A percentile compares a stretch with the other conserved stretches of the same genome.
Evolutionary conservation across 2,888 invertebrate species (phyloP).

Genomic region (Alitta virens): DNA sequence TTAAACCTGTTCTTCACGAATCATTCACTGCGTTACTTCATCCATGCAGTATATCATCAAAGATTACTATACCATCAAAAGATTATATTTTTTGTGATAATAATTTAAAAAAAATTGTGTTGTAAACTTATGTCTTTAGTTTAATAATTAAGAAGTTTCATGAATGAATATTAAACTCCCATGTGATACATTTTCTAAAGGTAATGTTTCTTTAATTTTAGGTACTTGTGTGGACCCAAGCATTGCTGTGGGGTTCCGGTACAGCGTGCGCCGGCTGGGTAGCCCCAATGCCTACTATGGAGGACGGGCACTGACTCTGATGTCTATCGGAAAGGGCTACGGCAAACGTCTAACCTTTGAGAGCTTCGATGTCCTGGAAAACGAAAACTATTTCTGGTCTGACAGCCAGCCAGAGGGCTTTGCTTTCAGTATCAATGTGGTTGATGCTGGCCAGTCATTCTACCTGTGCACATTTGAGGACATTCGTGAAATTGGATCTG

Average conservation of each 20-base stretch:
- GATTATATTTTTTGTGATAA: no score
- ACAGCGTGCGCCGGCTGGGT: slow-evolving; percentile 70
- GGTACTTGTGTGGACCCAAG: slow-evolving; percentile 73
- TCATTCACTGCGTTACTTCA: no score
- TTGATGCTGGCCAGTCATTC: slow-evolving; percentile 10
- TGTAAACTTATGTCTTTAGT: no score
- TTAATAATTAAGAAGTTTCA: no score
- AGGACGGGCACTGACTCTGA: slow-evolving; percentile 66
- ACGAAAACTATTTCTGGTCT: slow-evolving; percentile 72
- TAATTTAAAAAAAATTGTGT: no score
- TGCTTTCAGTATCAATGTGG: slow-evolving; percentile 67
- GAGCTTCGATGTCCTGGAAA: slow-evolving; percentile 65
- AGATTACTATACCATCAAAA: no score
- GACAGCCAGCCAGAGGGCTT: slow-evolving; percentile 74
- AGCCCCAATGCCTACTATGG: slow-evolving; percentile 67
- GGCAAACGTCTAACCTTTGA: slow-evolving; percentile 73
- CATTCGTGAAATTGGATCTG: slow-evolving; percentile 5
- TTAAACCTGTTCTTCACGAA: no score
- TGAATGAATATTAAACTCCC: no score
- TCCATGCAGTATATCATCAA: no score
- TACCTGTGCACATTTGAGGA: not conserved
- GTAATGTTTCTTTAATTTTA: slow-evolving; percentile 28
- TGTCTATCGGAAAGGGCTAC: slow-evolving; percentile 72
- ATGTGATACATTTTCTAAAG: no score
- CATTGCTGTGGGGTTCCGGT: slow-evolving; percentile 73